These are phyloP conservation scores for Dreissena polymorpha DNA, from an alignment of 1,140 invertebrate species.

Conservation along the genomic window DNA sequence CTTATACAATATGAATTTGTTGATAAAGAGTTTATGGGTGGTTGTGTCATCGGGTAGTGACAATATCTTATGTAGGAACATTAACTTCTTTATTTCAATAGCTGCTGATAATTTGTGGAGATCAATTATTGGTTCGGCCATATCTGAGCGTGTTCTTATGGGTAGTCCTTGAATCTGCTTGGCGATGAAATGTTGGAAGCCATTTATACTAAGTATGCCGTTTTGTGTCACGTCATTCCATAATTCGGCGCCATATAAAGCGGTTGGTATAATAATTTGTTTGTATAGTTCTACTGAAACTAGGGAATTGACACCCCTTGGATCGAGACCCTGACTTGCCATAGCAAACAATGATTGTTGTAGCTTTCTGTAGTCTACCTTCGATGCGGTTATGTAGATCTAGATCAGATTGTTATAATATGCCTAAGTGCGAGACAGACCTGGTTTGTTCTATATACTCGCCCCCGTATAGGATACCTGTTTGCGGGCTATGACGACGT, in stretches of 20 bases:
- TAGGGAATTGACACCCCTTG: too few relatives aligned
- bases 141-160: conserved; percentile 22
- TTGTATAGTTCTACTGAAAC: too few relatives aligned
- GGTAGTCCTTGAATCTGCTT: conserved; percentile 21
- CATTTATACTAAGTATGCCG: not conserved
- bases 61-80: conserved; percentile 17
- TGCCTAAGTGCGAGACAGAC: too few relatives aligned
- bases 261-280: too few relatives aligned
- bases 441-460: too few relatives aligned
- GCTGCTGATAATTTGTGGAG: not conserved
- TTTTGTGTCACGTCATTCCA: conserved; percentile 18
- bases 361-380: too few relatives aligned
- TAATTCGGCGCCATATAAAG: conserved; percentile 33
- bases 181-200: conserved; percentile 29
- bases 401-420: too few relatives aligned
- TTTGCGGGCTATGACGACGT: too few relatives aligned
- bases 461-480: too few relatives aligned
- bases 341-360: too few relatives aligned
- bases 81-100: conserved; percentile 27
- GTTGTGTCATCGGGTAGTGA: not conserved
- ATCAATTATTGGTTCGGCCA: conserved; percentile 28
- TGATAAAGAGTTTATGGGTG: not conserved
- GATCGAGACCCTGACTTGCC: too few relatives aligned
- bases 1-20: not conserved
- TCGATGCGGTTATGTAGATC: too few relatives aligned